Evolutionary conservation across 2,113 vertebrate genomes (phyloP).

Genomic region (Ceyx melanurus): DNA sequence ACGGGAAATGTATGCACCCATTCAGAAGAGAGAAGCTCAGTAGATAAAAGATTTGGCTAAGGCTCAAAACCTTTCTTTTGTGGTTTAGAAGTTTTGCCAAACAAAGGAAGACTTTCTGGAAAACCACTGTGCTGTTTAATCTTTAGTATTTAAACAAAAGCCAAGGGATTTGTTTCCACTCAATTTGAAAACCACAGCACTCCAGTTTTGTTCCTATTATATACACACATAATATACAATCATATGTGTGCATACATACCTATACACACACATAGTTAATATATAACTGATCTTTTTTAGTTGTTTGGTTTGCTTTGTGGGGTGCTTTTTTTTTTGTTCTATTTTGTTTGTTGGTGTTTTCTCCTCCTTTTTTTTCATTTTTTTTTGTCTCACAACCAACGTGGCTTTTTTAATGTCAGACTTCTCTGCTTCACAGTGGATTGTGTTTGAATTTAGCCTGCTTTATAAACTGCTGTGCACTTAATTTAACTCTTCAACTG

Average conservation of each 20-base stretch:
- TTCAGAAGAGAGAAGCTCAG: background rate
- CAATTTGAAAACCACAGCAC: background rate
- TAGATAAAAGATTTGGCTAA: background rate
- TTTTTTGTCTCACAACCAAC: background rate
- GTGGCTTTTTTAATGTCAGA: background rate
- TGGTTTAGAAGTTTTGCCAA: background rate
- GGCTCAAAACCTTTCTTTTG: background rate
- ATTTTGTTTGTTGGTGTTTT: background rate
- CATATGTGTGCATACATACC: too few species aligned
- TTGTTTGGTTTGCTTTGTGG: too few species aligned
- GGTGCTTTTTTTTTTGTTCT: background rate
- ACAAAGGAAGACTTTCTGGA: background rate
- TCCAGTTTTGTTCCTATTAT: background rate
- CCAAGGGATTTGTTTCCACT: background rate
- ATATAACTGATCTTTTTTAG: too few species aligned
- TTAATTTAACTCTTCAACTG: slow-evolving; percentile 25
- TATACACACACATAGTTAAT: background rate
- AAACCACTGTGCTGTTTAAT: background rate
- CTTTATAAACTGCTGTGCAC: slow-evolving; percentile 13
- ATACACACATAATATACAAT: too few species aligned
- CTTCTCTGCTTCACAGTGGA: background rate
- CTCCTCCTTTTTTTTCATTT: background rate
- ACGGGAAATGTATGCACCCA: background rate
- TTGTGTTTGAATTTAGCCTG: background rate
- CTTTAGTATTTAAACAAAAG: background rate